Percentiles rank a stretch among this genome's conserved stretches.
phyloP scores from a whole-genome alignment of 2,888 invertebrate species.

The Noctua pronuba region DNA sequence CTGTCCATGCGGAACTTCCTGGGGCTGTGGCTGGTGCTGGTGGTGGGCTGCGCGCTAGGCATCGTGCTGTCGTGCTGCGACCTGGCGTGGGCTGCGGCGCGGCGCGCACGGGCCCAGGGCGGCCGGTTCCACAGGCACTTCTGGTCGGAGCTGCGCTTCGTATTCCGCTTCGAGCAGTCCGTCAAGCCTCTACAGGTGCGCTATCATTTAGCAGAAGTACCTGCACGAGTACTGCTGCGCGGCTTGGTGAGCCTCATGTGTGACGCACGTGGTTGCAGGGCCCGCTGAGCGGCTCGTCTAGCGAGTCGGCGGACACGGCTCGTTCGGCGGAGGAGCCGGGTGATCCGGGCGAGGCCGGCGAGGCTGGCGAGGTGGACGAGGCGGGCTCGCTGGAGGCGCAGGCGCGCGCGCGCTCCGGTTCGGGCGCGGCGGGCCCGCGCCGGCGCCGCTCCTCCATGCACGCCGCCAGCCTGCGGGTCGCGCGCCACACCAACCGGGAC shows the following conservation, averaged over 20 bases:
- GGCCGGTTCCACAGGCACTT: constrained; percentile 74
- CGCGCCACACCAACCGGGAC: constrained; percentile 74
- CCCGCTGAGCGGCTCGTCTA: constrained; percentile 70
- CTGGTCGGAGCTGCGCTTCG: constrained; percentile 83
- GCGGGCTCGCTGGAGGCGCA: constrained; percentile 29
- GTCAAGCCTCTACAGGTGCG: constrained; percentile 81
- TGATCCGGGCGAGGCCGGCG: neutral
- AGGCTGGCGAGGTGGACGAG: constrained; percentile 39
- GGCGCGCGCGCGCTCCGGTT: constrained; percentile 44
- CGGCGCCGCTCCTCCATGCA: constrained; percentile 85
- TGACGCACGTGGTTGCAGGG: constrained; percentile 64
- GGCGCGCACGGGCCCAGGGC: constrained; percentile 70
- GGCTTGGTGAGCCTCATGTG: neutral
- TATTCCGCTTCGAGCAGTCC: constrained; percentile 83
- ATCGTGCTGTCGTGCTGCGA: constrained; percentile 92
- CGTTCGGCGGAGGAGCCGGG: constrained; percentile 24
- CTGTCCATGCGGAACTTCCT: constrained; percentile 93
- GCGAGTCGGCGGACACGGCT: constrained; percentile 42
- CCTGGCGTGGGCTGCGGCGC: constrained; percentile 79
- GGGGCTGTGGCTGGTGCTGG: constrained; percentile 94
- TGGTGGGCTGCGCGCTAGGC: constrained; percentile 92
- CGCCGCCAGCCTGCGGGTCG: constrained; percentile 82
- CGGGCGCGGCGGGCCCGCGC: constrained; percentile 55
- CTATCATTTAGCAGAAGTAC: neutral
- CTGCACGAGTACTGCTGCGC: too few species aligned